Evolutionary conservation across 2,797 vertebrate species (phyloP).

Genomic region (Notolabrus celidotus): DNA sequence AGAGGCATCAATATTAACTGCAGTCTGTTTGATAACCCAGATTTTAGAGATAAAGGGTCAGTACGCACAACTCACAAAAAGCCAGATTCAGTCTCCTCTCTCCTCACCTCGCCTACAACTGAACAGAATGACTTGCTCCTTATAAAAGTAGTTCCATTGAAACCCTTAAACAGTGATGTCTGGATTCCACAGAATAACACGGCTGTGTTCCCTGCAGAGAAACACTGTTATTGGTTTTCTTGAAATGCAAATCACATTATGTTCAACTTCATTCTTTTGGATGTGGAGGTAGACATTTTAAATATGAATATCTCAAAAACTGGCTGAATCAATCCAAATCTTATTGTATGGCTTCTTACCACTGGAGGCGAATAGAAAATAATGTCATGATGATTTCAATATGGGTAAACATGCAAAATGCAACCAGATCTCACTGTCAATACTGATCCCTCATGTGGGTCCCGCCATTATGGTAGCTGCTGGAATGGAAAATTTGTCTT

Average conservation of each 20-base stretch:
- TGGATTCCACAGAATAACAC: neutral
- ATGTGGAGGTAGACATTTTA: neutral
- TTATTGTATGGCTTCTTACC: neutral
- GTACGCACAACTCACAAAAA: constrained; percentile 2
- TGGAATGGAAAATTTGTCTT: neutral
- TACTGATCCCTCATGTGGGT: neutral
- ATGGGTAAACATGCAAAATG: neutral
- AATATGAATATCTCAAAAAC: neutral
- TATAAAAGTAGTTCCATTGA: neutral
- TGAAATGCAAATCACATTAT: neutral
- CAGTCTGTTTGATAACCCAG: no score
- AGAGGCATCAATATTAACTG: no score
- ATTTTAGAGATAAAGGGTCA: neutral
- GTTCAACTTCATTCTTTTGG: neutral
- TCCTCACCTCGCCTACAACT: neutral
- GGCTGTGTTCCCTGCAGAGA: neutral
- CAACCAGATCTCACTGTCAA: neutral
- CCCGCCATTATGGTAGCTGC: neutral
- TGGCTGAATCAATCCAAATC: neutral
- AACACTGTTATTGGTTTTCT: neutral
- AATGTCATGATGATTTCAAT: neutral
- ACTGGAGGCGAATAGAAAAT: neutral
- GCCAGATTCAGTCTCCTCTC: neutral
- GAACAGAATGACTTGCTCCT: neutral
- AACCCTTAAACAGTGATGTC: neutral